Conservation (phyloP, 2,113 vertebrate genomes). For the Synchiropus splendidus region DNA sequence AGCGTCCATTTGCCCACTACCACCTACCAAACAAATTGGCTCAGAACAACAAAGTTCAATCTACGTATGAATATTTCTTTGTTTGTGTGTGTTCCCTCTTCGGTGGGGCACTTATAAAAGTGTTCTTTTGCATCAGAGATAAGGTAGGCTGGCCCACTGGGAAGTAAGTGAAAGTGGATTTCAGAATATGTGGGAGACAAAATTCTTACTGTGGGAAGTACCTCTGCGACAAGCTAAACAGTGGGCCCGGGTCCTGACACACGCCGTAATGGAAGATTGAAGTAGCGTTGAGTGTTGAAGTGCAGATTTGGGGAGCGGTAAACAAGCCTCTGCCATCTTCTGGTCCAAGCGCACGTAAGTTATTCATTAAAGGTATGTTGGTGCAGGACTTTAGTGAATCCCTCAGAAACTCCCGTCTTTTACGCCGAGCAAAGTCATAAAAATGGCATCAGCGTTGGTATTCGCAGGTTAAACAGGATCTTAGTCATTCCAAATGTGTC, state of each 20-base stretch:
- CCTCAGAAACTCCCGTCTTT: constrained; percentile 7
- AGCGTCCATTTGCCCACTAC: constrained; percentile 50
- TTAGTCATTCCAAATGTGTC: too few species aligned
- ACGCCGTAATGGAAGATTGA: constrained; percentile 63
- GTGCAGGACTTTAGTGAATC: constrained; percentile 21
- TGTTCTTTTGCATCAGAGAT: constrained; percentile 59
- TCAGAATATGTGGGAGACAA: constrained; percentile 53
- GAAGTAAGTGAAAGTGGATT: constrained; percentile 53
- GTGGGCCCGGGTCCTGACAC: constrained; percentile 58
- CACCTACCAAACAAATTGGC: constrained; percentile 59
- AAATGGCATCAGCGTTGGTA: too few species aligned
- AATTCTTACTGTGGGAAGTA: constrained; percentile 51
- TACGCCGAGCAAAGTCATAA: too few species aligned
- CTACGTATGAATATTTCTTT: constrained; percentile 55
- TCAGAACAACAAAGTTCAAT: constrained; percentile 67
- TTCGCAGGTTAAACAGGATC: too few species aligned
- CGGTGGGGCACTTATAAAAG: constrained; percentile 55
- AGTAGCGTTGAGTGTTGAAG: constrained; percentile 41
- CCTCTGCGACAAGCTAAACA: constrained; percentile 62
- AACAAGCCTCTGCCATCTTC: constrained; percentile 42
- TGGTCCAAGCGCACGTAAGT: constrained; percentile 37
- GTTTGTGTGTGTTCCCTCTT: constrained; percentile 54
- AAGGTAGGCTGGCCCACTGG: constrained; percentile 48
- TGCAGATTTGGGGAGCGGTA: constrained; percentile 43
- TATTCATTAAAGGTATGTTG: constrained; percentile 58